Percentiles rank a stretch among this genome's conserved stretches.
These are phyloP conservation scores for Onychorhynchus coronatus DNA, from an alignment of 2,113 vertebrate genomes.

Conservation along the genomic window DNA sequence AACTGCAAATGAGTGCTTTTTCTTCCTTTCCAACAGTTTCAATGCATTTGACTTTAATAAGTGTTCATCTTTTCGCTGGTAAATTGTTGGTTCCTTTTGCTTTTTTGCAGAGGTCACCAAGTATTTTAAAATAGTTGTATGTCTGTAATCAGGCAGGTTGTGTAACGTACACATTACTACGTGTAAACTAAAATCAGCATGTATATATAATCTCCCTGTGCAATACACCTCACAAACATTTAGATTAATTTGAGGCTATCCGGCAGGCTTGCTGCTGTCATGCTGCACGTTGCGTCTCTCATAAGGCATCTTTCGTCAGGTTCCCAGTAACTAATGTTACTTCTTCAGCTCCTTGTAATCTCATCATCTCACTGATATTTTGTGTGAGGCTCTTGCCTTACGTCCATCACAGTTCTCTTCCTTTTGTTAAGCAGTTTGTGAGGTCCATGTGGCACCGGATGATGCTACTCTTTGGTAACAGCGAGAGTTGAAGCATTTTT, in stretches of 20 bases:
- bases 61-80: background rate
- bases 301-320: background rate
- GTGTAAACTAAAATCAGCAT: background rate
- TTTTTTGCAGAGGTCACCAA: background rate
- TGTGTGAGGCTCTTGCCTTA: background rate
- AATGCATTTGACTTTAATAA: background rate
- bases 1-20: background rate
- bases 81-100: background rate
- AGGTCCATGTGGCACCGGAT: background rate
- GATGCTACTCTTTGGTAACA: accelerated
- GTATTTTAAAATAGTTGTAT: background rate
- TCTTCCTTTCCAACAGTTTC: background rate
- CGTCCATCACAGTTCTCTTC: background rate
- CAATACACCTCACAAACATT: background rate
- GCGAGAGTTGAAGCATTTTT: background rate
- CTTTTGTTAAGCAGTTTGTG: background rate
- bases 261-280: background rate
- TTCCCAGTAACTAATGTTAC: background rate
- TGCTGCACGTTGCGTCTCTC: background rate
- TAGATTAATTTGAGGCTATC: background rate
- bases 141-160: background rate
- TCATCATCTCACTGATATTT: background rate
- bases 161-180: background rate
- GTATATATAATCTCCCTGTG: background rate
- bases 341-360: background rate